A percentile compares a stretch with the other conserved stretches of the same genome.
These are phyloP conservation scores for Ginglymostoma cirratum DNA, from an alignment of 2,113 vertebrate genomes.

Conservation along the genomic window DNA sequence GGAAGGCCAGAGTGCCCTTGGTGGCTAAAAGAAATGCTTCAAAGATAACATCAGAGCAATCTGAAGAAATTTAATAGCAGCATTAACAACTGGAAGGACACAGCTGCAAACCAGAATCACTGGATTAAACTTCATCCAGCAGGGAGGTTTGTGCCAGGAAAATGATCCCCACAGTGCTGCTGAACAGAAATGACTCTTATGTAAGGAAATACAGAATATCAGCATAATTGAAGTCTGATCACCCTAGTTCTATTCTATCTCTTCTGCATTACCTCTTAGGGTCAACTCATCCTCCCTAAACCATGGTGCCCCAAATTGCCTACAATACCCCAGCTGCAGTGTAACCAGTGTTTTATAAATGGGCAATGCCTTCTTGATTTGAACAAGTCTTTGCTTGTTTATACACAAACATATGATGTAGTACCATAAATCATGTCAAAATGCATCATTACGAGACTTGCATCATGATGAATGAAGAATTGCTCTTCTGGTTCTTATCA, in stretches of 20 bases:
- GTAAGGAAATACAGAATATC: too few species aligned
- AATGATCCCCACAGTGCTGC: not conserved
- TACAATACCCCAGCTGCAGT: not conserved
- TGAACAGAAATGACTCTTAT: too few species aligned
- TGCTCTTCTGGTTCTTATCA: conserved; percentile 41
- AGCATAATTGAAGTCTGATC: too few species aligned
- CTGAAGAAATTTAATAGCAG: too few species aligned
- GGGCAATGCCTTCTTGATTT: not conserved
- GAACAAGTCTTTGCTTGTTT: conserved; percentile 9
- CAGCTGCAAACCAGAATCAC: too few species aligned
- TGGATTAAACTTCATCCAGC: too few species aligned
- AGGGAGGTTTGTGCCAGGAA: too few species aligned
- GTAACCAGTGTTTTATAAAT: conserved; percentile 7
- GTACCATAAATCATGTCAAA: conserved; percentile 25
- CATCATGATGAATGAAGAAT: conserved; percentile 3
- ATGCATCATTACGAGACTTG: conserved; percentile 2
- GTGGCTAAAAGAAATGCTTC: too few species aligned
- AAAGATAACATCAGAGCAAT: too few species aligned
- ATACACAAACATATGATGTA: conserved; percentile 20
- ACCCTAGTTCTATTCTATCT: not conserved
- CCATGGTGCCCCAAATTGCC: not conserved
- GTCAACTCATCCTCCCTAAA: not conserved
- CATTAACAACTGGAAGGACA: too few species aligned
- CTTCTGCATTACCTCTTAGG: not conserved
- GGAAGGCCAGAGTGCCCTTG: too few species aligned